Conservation (phyloP, 2,888 invertebrate species). For the Xylota sylvarum region DNA sequence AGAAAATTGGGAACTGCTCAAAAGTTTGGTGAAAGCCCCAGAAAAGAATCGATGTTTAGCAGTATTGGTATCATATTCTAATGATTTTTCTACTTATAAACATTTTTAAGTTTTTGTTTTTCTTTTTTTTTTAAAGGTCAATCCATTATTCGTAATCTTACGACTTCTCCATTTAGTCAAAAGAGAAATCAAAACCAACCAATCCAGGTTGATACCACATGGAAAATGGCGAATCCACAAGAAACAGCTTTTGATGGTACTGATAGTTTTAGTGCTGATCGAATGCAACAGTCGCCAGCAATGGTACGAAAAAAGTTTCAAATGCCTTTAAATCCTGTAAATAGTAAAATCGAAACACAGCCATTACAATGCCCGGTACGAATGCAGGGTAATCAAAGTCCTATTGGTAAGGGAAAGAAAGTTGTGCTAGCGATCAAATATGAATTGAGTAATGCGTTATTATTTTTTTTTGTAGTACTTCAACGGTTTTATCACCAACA, state of each 20-base stretch:
- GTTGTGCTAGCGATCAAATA: neutral
- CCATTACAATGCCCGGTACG: conserved; percentile 78
- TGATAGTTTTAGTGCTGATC: conserved; percentile 41
- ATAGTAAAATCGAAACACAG: conserved; percentile 76
- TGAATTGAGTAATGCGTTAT: neutral
- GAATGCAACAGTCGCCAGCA: conserved; percentile 67
- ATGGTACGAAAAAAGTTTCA: conserved; percentile 62
- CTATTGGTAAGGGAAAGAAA: conserved; percentile 85
- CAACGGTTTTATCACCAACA: conserved; percentile 92
- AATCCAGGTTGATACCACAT: conserved; percentile 78
- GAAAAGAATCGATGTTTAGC: conserved; percentile 84
- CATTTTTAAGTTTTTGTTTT: conserved; percentile 2
- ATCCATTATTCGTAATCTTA: conserved; percentile 83
- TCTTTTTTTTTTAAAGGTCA: conserved; percentile 80
- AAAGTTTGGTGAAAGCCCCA: conserved; percentile 81
- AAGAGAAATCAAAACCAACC: conserved; percentile 81
- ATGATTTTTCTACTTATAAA: neutral
- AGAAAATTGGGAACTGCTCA: conserved; percentile 81
- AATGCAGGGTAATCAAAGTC: conserved; percentile 90
- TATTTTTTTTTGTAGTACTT: conserved; percentile 85
- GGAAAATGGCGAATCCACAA: conserved; percentile 76
- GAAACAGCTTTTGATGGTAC: conserved; percentile 26
- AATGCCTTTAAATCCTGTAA: conserved; percentile 78
- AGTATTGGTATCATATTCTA: conserved; percentile 81
- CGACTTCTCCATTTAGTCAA: conserved; percentile 84